Conservation (phyloP, 2,888 invertebrate genomes). For the Drosophila rellima region DNA sequence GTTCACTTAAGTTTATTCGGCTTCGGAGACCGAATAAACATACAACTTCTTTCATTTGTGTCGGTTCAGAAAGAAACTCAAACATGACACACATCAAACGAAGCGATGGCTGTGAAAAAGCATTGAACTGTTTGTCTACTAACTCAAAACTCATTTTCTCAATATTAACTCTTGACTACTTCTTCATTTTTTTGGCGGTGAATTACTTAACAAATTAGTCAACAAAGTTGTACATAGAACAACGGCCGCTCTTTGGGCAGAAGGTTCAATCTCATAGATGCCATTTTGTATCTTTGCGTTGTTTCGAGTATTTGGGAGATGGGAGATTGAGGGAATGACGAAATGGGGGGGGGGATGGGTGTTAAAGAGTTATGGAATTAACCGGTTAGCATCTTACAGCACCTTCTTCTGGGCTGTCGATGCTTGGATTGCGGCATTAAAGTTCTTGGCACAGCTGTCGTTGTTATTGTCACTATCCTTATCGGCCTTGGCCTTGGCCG, state of each 20-base stretch:
- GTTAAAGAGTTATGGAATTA: background rate
- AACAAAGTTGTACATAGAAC: constrained; percentile 78
- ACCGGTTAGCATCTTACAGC: constrained; percentile 54
- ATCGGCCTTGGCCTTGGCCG: constrained; percentile 65
- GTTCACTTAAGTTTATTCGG: constrained; percentile 71
- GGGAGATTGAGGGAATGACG: background rate
- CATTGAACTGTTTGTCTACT: constrained; percentile 69
- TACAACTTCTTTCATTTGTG: constrained; percentile 36
- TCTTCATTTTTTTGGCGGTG: constrained; percentile 64
- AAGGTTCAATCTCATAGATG: constrained; percentile 4
- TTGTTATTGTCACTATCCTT: constrained; percentile 52
- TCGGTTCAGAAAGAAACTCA: constrained; percentile 40
- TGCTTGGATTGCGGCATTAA: constrained; percentile 62
- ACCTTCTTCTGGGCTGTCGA: constrained; percentile 52
- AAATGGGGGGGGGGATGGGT: background rate
- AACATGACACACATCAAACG: constrained; percentile 66
- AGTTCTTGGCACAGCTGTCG: constrained; percentile 73
- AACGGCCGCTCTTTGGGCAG: constrained; percentile 37
- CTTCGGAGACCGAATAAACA: constrained; percentile 20
- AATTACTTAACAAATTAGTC: constrained; percentile 79
- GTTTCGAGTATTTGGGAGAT: constrained; percentile 57
- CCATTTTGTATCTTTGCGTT: constrained; percentile 11
- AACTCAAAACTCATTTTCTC: constrained; percentile 42
- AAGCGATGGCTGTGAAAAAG: constrained; percentile 77
- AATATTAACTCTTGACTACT: constrained; percentile 15